Percentiles rank a stretch among this genome's conserved stretches.
Evolutionary conservation across 2,113 vertebrate genomes (phyloP).

Genomic region (Onychostruthus taczanowskii): DNA sequence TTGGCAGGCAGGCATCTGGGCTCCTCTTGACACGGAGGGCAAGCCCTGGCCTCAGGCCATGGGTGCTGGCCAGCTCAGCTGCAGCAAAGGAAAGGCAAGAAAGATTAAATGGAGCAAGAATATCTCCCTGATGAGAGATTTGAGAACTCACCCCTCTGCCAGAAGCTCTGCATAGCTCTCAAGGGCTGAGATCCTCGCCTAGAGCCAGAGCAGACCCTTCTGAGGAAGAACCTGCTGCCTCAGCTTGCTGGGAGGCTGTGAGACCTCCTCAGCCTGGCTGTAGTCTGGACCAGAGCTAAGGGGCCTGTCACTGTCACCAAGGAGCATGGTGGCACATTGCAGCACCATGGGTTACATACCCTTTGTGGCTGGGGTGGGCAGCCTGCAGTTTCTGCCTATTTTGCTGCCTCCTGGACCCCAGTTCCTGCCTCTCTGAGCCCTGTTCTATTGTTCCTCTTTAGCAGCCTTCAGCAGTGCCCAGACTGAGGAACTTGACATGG

Average conservation of each 20-base stretch:
- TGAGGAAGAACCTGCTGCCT: not conserved
- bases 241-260: not conserved
- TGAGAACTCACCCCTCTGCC: accelerated
- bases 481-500: not conserved
- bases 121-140: not conserved
- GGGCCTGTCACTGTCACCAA: not conserved
- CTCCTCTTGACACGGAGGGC: not conserved
- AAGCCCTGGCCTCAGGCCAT: accelerated
- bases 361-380: accelerated
- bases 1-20: not conserved
- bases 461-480: not conserved
- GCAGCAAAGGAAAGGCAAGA: not conserved
- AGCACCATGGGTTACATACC: not conserved
- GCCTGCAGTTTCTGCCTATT: not conserved
- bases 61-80: not conserved
- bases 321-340: not conserved
- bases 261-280: not conserved
- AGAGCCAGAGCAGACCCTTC: not conserved
- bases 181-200: accelerated
- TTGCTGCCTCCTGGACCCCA: not conserved
- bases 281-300: not conserved
- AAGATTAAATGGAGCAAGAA: not conserved
- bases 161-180: not conserved
- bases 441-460: not conserved
- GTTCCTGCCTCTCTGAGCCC: not conserved